Percentiles rank a stretch among this genome's conserved stretches.
phyloP scores from a whole-genome alignment of 2,113 vertebrate genomes.

The Collichthys lucidus region DNA sequence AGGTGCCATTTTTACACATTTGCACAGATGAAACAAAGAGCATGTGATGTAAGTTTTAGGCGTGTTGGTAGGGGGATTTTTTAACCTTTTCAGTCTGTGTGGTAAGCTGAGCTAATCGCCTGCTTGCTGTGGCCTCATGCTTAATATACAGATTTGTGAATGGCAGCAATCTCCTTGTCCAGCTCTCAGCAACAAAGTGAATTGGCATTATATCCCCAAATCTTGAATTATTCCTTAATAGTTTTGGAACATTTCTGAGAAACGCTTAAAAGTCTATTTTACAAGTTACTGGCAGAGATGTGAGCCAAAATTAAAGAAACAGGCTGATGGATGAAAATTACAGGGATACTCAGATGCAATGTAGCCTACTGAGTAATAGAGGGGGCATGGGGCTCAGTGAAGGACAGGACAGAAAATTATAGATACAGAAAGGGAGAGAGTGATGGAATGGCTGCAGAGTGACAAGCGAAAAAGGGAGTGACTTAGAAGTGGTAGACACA shows the following conservation, averaged over 20 bases:
- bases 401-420: conserved; percentile 25
- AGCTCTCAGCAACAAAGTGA: not conserved
- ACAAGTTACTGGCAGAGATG: conserved; percentile 2
- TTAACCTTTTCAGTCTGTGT: not conserved
- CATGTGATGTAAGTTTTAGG: not conserved
- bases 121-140: not conserved
- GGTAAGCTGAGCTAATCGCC: not conserved
- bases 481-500: conserved; percentile 39
- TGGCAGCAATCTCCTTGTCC: not conserved
- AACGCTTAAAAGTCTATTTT: conserved; percentile 8
- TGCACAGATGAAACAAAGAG: too few relatives aligned
- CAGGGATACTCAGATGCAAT: conserved; percentile 33
- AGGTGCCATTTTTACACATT: too few relatives aligned
- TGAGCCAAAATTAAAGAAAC: conserved; percentile 39
- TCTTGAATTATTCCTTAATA: not conserved
- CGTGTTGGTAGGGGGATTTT: not conserved
- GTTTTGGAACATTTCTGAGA: not conserved
- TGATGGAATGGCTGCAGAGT: conserved; percentile 1
- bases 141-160: not conserved
- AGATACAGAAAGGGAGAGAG: conserved; percentile 6
- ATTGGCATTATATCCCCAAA: not conserved
- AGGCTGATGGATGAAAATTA: conserved; percentile 34
- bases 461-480: conserved; percentile 22
- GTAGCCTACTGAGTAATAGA: conserved; percentile 30
- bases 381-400: conserved; percentile 3